Conservation (phyloP, 1,140 invertebrate genomes). For the Leptinotarsa undecemlineata region DNA sequence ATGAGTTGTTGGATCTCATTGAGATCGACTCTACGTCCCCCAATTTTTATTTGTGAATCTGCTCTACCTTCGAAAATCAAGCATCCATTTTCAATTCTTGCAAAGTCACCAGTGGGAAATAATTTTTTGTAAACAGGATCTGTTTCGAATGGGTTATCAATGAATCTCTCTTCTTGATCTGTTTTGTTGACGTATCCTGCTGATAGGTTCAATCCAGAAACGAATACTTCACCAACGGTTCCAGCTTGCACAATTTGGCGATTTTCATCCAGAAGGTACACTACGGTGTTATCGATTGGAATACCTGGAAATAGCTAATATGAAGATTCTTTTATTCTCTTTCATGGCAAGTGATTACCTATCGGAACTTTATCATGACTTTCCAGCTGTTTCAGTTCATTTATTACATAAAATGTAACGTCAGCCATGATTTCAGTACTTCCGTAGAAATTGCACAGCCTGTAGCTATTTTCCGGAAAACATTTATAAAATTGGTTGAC, state of each 20-base stretch:
- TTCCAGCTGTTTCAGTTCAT: constrained; percentile 60
- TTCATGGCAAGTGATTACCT: constrained; percentile 57
- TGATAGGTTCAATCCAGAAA: constrained; percentile 76
- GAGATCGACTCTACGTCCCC: constrained; percentile 83
- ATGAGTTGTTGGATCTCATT: constrained; percentile 78
- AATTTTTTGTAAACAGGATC: constrained; percentile 61
- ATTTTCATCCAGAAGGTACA: too few species aligned
- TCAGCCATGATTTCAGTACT: constrained; percentile 87
- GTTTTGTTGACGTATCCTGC: constrained; percentile 76
- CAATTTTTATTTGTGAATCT: constrained; percentile 85
- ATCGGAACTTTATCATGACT: constrained; percentile 75
- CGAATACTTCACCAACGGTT: constrained; percentile 77
- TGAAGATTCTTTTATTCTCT: too few species aligned
- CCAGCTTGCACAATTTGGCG: constrained; percentile 66
- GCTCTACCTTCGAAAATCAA: constrained; percentile 79
- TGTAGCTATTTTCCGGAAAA: constrained; percentile 64
- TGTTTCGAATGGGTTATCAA: constrained; percentile 70
- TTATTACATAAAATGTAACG: constrained; percentile 69
- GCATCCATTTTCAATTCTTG: constrained; percentile 69
- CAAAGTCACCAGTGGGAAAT: constrained; percentile 85
- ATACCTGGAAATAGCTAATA: too few species aligned
- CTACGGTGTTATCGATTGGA: too few species aligned
- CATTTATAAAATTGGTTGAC: constrained; percentile 73
- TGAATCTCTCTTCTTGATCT: constrained; percentile 68
- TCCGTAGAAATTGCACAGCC: constrained; percentile 84